These are phyloP conservation scores for Folsomia candida DNA, from an alignment of 2,888 invertebrate species.

Conservation along the genomic window DNA sequence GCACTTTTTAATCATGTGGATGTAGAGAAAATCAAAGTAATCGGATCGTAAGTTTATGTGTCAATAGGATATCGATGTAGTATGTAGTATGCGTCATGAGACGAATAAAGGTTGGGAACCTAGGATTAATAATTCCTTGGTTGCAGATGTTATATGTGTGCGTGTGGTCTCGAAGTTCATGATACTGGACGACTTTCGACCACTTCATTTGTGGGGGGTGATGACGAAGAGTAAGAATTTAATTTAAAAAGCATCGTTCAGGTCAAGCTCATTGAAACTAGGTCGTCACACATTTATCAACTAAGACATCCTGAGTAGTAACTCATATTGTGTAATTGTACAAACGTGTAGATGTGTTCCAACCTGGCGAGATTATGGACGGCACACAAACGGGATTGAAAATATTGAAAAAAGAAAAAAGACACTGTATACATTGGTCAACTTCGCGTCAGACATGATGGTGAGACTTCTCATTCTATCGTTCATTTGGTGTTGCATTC, in stretches of 20 bases:
- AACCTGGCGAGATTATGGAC: constrained; percentile 17
- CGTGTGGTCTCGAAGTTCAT: constrained; percentile 79
- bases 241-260: too few relatives aligned
- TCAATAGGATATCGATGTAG: too few relatives aligned
- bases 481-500: too few relatives aligned
- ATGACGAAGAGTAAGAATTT: constrained; percentile 32
- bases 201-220: constrained; percentile 41
- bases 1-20: constrained; percentile 65
- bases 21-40: constrained; percentile 95
- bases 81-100: too few relatives aligned
- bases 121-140: too few relatives aligned
- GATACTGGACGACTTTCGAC: constrained; percentile 61
- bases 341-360: constrained; percentile 14
- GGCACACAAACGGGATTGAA: constrained; percentile 6
- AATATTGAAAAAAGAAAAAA: constrained; percentile 52
- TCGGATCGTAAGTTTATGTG: too few relatives aligned
- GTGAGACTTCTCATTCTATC: too few relatives aligned
- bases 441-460: constrained; percentile 74
- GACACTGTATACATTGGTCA: constrained; percentile 58
- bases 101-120: too few relatives aligned
- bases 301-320: not conserved
- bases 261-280: too few relatives aligned
- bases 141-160: constrained; percentile 97
- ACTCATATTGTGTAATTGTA: too few relatives aligned
- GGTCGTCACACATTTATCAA: too few relatives aligned